A percentile compares a stretch with the other conserved stretches of the same genome.
phyloP scores from a whole-genome alignment of 2,888 invertebrate genomes.

The Silvanus unidentatus region DNA sequence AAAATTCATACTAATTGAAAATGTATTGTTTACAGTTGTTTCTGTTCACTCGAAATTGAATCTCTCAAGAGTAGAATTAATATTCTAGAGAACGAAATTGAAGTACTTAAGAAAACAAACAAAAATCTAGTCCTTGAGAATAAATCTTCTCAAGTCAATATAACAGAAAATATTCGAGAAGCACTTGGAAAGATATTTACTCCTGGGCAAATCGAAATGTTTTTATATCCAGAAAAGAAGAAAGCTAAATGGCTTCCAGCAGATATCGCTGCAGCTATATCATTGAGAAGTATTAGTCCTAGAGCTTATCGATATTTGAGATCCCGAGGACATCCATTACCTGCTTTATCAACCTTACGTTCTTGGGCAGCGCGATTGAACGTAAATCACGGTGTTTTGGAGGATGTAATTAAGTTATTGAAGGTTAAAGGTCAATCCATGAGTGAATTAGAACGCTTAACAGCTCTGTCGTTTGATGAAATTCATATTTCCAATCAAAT shows the following conservation, averaged over 20 bases:
- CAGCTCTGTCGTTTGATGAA: conserved; percentile 24
- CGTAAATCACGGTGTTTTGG: conserved; percentile 18
- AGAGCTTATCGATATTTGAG: not conserved
- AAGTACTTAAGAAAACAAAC: no score
- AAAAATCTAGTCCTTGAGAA: no score
- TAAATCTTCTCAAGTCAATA: no score
- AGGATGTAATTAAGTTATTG: conserved; percentile 19
- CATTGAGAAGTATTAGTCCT: not conserved
- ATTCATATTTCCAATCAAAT: conserved; percentile 24
- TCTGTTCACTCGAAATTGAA: no score
- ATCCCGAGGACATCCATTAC: not conserved
- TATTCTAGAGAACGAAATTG: no score
- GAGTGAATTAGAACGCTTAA: conserved; percentile 12
- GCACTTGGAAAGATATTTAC: not conserved
- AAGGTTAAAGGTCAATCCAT: conserved; percentile 13
- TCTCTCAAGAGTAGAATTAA: no score
- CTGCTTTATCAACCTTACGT: not conserved
- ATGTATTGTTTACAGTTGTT: no score
- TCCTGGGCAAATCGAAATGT: not conserved
- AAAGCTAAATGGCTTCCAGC: not conserved
- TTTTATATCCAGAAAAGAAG: not conserved
- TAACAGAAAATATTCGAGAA: no score
- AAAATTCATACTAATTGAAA: no score
- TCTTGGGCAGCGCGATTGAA: not conserved
- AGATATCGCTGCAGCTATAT: not conserved